Evolutionary conservation across 1,140 invertebrate genomes (phyloP).

Genomic region (Caenorhabditis remanei): DNA sequence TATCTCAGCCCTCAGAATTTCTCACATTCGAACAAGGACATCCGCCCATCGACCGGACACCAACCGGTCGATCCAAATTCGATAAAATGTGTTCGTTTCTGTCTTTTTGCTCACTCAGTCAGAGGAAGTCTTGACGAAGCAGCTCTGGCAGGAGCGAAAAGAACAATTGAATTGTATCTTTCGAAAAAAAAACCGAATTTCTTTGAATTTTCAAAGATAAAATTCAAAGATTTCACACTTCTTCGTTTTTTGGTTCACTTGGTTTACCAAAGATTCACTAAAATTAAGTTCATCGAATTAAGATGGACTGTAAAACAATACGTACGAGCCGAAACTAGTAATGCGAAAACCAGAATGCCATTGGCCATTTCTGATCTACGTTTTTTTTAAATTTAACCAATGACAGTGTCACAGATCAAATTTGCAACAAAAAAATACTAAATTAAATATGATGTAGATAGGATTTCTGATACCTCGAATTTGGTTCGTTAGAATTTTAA

Average conservation of each 20-base stretch:
- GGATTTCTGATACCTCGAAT: no score
- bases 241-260: background rate
- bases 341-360: no score
- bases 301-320: no score
- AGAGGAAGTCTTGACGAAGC: background rate
- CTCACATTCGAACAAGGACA: slow-evolving; percentile 1
- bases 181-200: slow-evolving; percentile 13
- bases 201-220: slow-evolving; percentile 14
- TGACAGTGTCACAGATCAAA: no score
- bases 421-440: no score
- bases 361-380: no score
- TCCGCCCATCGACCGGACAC: slow-evolving; percentile 9
- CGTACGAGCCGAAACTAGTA: no score
- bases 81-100: slow-evolving; percentile 44
- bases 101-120: background rate
- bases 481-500: no score
- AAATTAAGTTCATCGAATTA: no score
- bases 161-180: slow-evolving; percentile 32
- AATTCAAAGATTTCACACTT: slow-evolving; percentile 30
- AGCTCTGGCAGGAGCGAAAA: background rate
- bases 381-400: no score
- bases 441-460: no score
- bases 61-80: slow-evolving; percentile 49
- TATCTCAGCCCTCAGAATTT: background rate
- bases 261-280: no score